Evolutionary conservation across 2,797 vertebrate species (phyloP), one percentile per base, ranked within the genome.

Genomic region (Peromyscus melanophrys): DNA sequence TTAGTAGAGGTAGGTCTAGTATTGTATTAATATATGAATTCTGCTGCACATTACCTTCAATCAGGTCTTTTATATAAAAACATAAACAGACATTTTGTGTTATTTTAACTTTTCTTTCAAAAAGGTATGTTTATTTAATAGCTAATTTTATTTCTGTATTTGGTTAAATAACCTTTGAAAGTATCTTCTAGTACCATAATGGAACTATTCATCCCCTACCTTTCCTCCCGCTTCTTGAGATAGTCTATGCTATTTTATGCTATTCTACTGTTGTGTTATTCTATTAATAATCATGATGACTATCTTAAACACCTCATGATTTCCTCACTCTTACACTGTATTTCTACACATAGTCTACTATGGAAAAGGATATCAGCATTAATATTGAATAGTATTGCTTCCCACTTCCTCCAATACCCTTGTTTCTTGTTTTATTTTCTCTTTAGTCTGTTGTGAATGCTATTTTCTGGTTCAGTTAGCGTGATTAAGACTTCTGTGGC

Each of bases 41-140:
- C 46, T 43, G n/a, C 3, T 7, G 13, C 11, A 37, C 4, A n/a
- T 40, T 2, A 16, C 2, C 12, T 55, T 37, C 0, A 25, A 10
- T 31, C n/a, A 55, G 7, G 9, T 10, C 19, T 86, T 34, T 34
- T 13, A 55, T 6, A 69, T 19, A 46, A 11, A 61, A 89, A 49
- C 27, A 65, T 34, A 16, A 52, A n/a, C 17, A 84, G 19, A 34
- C 21, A 29, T 8, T 34, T 61, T 6, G 3, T 19, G 6, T 31
- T 27, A 31, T 46, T 88, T 90, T 57, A 46, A 27, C 49, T 69
- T 90, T 23, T 12, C 19, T 84, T 92, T 91, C 37, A 55, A 89
- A 93, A 76, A 52, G 9, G 37, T 69, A 55, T 40, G 8, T 34
- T 82, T 89, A 59, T 16, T 37, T 77, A 34, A 29, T 10, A 92